Conservation (phyloP, 2,888 invertebrate species). For the Orthosia incerta region DNA sequence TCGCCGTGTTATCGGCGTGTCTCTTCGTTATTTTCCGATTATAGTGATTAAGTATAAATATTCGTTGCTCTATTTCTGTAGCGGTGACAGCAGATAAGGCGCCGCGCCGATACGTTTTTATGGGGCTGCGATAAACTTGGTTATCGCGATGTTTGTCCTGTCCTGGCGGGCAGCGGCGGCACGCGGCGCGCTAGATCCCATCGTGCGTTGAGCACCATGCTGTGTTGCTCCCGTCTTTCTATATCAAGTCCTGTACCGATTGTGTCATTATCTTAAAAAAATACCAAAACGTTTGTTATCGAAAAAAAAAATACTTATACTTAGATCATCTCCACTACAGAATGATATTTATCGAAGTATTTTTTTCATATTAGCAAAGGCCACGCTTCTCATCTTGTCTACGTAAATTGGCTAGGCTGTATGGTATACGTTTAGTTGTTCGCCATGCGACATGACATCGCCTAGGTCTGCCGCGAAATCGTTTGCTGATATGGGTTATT, state of each 20-base stretch:
- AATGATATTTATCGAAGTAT: background rate
- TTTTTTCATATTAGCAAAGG: background rate
- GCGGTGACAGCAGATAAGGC: slow-evolving; percentile 69
- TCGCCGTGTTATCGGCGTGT: slow-evolving; percentile 76
- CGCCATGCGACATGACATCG: too few species aligned
- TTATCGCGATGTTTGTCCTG: slow-evolving; percentile 68
- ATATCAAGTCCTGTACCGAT: background rate
- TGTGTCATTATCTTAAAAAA: background rate
- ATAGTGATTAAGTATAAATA: slow-evolving; percentile 80
- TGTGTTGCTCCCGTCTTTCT: too few species aligned
- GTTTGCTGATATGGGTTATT: background rate
- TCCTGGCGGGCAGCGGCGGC: background rate
- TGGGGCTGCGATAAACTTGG: slow-evolving; percentile 71
- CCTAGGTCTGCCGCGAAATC: background rate
- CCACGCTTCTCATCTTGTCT: background rate
- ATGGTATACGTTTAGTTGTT: background rate
- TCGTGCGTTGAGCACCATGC: background rate
- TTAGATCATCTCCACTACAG: background rate
- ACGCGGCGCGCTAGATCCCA: background rate
- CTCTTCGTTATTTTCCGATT: slow-evolving; percentile 86
- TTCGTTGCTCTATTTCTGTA: slow-evolving; percentile 74
- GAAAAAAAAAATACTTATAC: background rate
- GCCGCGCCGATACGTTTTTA: slow-evolving; percentile 66
- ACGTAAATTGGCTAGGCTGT: background rate
- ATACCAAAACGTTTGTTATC: background rate